Conservation (phyloP, 1,140 invertebrate species). For the Phymorhynchus buccinoides region DNA sequence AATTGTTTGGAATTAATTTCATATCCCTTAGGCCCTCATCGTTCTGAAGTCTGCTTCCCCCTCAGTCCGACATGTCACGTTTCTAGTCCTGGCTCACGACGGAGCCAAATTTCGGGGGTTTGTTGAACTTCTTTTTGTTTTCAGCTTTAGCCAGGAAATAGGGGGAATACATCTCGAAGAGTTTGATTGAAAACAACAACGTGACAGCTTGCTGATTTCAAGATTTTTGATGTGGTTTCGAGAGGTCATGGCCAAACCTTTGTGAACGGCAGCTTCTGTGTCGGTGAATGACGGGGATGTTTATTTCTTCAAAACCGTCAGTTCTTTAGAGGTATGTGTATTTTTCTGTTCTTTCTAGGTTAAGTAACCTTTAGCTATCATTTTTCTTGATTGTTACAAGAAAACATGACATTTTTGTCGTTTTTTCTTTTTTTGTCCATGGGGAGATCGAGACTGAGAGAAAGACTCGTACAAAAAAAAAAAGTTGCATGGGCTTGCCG, state of each 20-base stretch:
- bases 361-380: no score
- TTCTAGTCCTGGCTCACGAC: slow-evolving; percentile 43
- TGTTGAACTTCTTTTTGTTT: slow-evolving; percentile 38
- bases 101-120: slow-evolving; percentile 63
- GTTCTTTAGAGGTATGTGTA: slow-evolving; percentile 33
- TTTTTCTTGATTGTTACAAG: no score
- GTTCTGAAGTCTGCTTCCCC: slow-evolving; percentile 46
- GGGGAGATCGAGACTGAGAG: no score
- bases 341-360: not conserved
- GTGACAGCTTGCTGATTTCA: not conserved
- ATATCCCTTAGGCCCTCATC: slow-evolving; percentile 20
- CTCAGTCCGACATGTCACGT: slow-evolving; percentile 53
- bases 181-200: slow-evolving; percentile 24
- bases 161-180: slow-evolving; percentile 31
- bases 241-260: slow-evolving; percentile 40
- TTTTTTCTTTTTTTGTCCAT: no score
- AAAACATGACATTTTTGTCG: no score
- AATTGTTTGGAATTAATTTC: not conserved
- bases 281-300: slow-evolving; percentile 32
- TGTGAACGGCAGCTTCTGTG: not conserved
- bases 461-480: not conserved
- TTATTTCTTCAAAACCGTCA: slow-evolving; percentile 29
- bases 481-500: not conserved
- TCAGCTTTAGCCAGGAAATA: slow-evolving; percentile 18
- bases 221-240: slow-evolving; percentile 36